Base-by-base conservation (phyloP, 2,888 invertebrate species). In the Mystacides longicornis region DNA sequence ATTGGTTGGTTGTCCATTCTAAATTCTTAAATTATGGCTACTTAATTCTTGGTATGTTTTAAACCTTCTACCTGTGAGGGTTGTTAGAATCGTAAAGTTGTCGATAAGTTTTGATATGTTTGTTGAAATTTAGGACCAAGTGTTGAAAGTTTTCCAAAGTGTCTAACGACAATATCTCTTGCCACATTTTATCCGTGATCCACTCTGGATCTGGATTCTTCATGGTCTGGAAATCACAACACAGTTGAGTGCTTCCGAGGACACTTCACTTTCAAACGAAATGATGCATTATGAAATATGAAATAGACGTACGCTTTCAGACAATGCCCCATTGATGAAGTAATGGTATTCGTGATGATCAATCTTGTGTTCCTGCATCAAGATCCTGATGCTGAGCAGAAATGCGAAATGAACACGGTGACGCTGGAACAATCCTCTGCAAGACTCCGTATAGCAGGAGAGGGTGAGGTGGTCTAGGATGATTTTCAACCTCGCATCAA, bases 401-500 rank as follows among this genome's bases (percentile, higher is more conserved):
- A 90, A 89, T 1, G 91, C 87, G 69, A 89, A 89, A 72, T 88
- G 80, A 49, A 90, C 74, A 72, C 90, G 90, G 69, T 92, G 89
- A 69, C 88, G 87, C 67, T 90, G 89, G 69, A 92, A 89, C 19
- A 92, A 75, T 11, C 90, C 90, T 64, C 89, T 77, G 64, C 89
- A 87, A 23, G 92, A 87, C 66, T 89, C 90, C 63, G 81, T 81
- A 64, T 89, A 91, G 57, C 92, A 78, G 69, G 86, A 87, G 64
- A 83, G 87, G 1, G 87, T 88, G 69, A 94, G 88, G 65, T 87
- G 82, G 20, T 87, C 84, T 50, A 87, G 89, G 55, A 95, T 81
- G 54, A 81, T 86, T n/a, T 79, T 75, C 2, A 93, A 83, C n/a
- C 93, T 81, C 52, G 84, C 79, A 2, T 81, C 74, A 58, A 92